A percentile compares a stretch with the other conserved stretches of the same genome.
phyloP scores from a whole-genome alignment of 2,888 invertebrate species.

The Drepana falcataria region DNA sequence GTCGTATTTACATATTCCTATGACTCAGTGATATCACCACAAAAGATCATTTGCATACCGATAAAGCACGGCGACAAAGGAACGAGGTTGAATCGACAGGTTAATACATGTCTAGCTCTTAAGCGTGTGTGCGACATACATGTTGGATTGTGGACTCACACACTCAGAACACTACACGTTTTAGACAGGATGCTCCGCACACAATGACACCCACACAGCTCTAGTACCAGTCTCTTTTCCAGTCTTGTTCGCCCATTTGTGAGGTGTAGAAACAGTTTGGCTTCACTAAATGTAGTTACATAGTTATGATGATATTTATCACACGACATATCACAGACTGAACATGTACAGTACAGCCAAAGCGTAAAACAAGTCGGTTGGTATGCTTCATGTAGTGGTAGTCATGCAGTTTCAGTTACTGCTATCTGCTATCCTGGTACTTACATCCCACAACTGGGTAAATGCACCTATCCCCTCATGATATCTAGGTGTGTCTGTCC shows the following conservation, averaged over 20 bases:
- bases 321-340: too few relatives aligned
- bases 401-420: too few relatives aligned
- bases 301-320: background rate
- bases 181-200: conserved; percentile 37
- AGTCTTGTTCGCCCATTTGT: conserved; percentile 29
- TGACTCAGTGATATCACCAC: conserved; percentile 51
- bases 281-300: conserved; percentile 4
- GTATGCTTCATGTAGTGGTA: too few relatives aligned
- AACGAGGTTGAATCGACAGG: conserved; percentile 65
- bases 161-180: conserved; percentile 14
- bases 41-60: conserved; percentile 55
- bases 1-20: conserved; percentile 30
- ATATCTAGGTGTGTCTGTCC: too few relatives aligned
- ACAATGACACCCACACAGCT: conserved; percentile 16
- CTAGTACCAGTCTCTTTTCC: conserved; percentile 12
- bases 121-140: conserved; percentile 30
- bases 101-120: conserved; percentile 53
- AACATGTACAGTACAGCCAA: too few relatives aligned
- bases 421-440: too few relatives aligned
- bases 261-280: conserved; percentile 17
- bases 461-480: too few relatives aligned
- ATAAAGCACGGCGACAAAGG: conserved; percentile 59
- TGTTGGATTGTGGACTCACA: conserved; percentile 14
- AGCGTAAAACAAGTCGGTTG: too few relatives aligned
- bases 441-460: too few relatives aligned